Base-by-base conservation (phyloP, 1,140 invertebrate genomes). In the Tigriopus japonicus region DNA sequence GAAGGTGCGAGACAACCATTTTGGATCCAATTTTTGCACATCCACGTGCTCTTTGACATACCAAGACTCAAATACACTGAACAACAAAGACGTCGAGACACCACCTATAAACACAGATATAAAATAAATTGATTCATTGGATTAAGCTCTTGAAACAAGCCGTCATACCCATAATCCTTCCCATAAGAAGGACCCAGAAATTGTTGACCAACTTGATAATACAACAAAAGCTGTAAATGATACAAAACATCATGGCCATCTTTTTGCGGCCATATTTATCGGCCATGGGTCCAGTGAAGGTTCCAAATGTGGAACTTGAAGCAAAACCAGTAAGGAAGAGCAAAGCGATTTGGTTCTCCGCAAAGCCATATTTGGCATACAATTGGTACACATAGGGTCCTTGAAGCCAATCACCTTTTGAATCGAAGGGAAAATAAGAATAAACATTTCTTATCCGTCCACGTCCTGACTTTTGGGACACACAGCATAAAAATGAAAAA, bases 1-100 rank as follows among this genome's bases (percentile, higher is more conserved):
- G 67, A 83, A 81, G 7, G 82, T 78, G 9, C 70, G 67, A 10
- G 73, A 74, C 0, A 80, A 71, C 72, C 76, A 77, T 40, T 77
- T 73, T 13, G 69, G 64, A 5, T 74, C 73, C 52, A 79, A 75
- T 28, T 73, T 71, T 63, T 74, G 70, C 61, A 76, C 75, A 64
- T 79, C 76, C 35, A 78, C 70, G 64, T 83, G 81, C 66, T 84
- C 80, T 67, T 75, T 78, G 10, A 83, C 73, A 64, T 80, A 75
- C 82, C 82, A 84, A 0, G 81, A 81, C 71, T 84, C 82, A 70
- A 84, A 84, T 3, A 79, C 77, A 40, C 80, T 81, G 68, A 81
- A 84, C 0, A 84, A 68, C 60, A 84, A 81, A 0, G 80, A 82
- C 1, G 81, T 83, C 0, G 81, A 79, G 63, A 81, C 77, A 6